Conservation (phyloP, 2,888 invertebrate species). For the Nephrotoma flavescens region DNA sequence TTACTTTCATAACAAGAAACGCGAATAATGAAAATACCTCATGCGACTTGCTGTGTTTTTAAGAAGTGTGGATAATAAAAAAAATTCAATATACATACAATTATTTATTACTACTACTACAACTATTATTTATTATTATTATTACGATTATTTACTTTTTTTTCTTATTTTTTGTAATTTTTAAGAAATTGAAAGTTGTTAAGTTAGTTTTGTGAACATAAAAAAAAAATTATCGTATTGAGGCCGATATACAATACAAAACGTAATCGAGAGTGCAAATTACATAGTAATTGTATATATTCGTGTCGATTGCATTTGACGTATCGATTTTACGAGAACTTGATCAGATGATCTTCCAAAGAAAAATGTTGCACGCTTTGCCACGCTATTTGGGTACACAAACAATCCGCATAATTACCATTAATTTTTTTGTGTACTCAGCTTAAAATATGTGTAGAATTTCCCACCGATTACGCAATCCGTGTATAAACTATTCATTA, state of each 20-base stretch:
- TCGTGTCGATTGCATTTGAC: background rate
- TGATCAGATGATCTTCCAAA: too few species aligned
- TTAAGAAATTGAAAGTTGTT: background rate
- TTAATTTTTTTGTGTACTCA: background rate
- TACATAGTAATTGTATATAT: background rate
- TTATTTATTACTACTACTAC: background rate
- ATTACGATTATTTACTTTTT: background rate
- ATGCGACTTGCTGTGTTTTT: background rate
- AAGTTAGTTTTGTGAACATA: background rate
- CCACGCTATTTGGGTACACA: too few species aligned
- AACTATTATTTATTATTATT: background rate
- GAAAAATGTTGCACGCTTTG: too few species aligned
- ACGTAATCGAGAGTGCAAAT: background rate
- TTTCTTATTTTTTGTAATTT: background rate
- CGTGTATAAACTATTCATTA: background rate
- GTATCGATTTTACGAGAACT: background rate
- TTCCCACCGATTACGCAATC: background rate
- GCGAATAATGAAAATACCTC: background rate
- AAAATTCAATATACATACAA: background rate
- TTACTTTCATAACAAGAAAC: background rate
- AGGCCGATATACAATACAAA: background rate
- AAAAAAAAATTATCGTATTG: background rate
- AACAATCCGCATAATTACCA: too few species aligned
- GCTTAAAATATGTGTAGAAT: background rate
- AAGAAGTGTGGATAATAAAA: background rate